Evolutionary conservation across 2,797 vertebrate genomes (phyloP).

Genomic region (Salarias fasciatus): DNA sequence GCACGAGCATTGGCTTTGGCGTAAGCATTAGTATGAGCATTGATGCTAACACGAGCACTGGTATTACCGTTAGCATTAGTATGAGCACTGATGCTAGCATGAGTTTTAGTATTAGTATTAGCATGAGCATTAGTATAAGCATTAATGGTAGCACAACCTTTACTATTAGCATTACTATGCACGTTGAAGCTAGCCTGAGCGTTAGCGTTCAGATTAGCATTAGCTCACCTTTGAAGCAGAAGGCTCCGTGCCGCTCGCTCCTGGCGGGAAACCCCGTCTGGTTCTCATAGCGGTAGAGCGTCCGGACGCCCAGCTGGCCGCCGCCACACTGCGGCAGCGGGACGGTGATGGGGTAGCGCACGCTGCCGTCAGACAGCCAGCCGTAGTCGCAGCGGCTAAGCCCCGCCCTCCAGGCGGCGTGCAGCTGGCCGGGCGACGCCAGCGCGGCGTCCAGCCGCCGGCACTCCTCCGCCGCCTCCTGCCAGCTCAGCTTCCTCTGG

Average conservation of each 20-base stretch:
- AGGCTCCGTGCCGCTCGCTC: constrained; percentile 85
- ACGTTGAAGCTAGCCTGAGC: too few relatives aligned
- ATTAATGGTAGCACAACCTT: too few relatives aligned
- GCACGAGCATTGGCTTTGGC: too few relatives aligned
- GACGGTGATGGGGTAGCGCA: constrained; percentile 91
- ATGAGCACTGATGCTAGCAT: too few relatives aligned
- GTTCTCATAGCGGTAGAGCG: constrained; percentile 90
- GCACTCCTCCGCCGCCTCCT: constrained; percentile 84
- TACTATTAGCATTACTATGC: too few relatives aligned
- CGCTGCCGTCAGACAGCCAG: constrained; percentile 93
- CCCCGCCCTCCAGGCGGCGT: constrained; percentile 90
- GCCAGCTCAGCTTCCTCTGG: constrained; percentile 82
- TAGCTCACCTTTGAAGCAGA: constrained; percentile 91
- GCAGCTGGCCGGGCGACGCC: constrained; percentile 89
- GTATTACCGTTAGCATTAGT: too few relatives aligned
- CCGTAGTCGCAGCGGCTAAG: constrained; percentile 92
- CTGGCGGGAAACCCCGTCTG: constrained; percentile 90
- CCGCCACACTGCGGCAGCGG: constrained; percentile 91
- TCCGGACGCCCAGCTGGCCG: constrained; percentile 92
- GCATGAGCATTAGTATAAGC: too few relatives aligned
- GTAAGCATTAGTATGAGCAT: too few relatives aligned
- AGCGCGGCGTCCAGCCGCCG: constrained; percentile 68
- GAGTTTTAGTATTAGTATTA: too few relatives aligned
- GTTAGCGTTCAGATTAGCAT: too few relatives aligned
- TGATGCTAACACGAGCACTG: too few relatives aligned